These are phyloP conservation scores for Cryptosula pallasiana DNA, from an alignment of 2,888 invertebrate genomes.

Conservation along the genomic window DNA sequence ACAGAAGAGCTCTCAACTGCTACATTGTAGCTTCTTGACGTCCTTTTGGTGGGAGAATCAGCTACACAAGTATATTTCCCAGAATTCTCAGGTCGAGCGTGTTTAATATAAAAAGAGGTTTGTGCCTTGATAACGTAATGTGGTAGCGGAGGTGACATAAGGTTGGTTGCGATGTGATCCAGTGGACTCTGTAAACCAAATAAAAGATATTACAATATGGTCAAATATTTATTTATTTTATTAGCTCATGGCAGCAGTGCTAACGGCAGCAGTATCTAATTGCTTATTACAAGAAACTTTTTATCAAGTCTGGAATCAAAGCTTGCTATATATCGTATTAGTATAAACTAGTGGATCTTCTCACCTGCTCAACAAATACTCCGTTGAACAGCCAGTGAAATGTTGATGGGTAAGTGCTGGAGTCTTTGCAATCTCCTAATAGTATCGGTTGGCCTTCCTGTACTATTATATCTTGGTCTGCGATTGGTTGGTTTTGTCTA, in stretches of 20 bases:
- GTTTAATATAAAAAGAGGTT: background rate
- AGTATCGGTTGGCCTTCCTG: background rate
- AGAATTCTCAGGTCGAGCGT: background rate
- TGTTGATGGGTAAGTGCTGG: background rate
- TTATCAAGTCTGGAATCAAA: no score
- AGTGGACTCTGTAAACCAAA: background rate
- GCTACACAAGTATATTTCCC: constrained; percentile 19
- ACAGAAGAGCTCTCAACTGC: background rate
- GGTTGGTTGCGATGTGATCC: background rate
- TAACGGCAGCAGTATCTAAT: background rate
- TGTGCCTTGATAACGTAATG: background rate
- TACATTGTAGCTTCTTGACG: background rate
- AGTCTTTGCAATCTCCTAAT: background rate
- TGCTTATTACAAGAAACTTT: no score
- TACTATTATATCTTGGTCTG: background rate
- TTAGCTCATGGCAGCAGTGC: no score
- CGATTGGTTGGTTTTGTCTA: no score
- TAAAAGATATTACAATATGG: no score
- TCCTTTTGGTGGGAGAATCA: background rate
- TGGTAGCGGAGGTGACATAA: background rate
- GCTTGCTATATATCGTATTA: no score
- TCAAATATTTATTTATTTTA: no score
- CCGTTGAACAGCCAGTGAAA: constrained; percentile 19
- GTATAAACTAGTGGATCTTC: no score
- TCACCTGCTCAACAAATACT: constrained; percentile 14